Evolutionary conservation across 1,140 invertebrate species (phyloP).

Genomic region (Neomicropteryx cornuta): DNA sequence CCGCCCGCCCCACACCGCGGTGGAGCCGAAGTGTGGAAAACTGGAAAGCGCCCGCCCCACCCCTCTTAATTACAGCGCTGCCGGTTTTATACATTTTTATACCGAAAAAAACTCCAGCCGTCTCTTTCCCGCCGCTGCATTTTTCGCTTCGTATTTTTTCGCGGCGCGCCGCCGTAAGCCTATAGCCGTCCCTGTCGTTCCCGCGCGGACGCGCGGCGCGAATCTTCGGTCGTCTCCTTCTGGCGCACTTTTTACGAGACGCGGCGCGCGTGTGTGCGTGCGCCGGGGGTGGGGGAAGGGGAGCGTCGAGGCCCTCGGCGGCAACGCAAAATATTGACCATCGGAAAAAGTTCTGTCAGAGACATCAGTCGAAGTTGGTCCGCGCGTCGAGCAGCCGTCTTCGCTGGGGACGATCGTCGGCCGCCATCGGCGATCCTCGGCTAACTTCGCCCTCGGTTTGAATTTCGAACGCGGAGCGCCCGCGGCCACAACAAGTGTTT

Average conservation of each 20-base stretch:
- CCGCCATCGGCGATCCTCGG: slow-evolving; percentile 32
- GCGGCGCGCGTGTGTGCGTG: slow-evolving; percentile 27
- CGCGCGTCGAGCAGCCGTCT: slow-evolving; percentile 32
- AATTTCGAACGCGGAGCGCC: slow-evolving; percentile 27
- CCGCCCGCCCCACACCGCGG: slow-evolving; percentile 36
- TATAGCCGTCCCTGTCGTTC: slow-evolving; percentile 36
- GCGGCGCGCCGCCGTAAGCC: too few relatives aligned
- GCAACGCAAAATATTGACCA: slow-evolving; percentile 44
- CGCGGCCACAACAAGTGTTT: too few relatives aligned
- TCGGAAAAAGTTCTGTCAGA: slow-evolving; percentile 44
- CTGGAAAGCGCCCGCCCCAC: too few relatives aligned
- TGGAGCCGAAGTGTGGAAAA: too few relatives aligned
- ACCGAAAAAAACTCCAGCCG: slow-evolving; percentile 37
- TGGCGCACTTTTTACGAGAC: slow-evolving; percentile 41
- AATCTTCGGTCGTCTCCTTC: slow-evolving; percentile 37
- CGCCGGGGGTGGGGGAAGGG: slow-evolving; percentile 37
- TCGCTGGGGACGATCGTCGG: slow-evolving; percentile 30
- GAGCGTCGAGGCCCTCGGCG: too few relatives aligned
- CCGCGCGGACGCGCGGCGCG: slow-evolving; percentile 25
- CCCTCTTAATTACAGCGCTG: slow-evolving; percentile 37
- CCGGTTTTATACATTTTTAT: slow-evolving; percentile 34
- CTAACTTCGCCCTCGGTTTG: slow-evolving; percentile 23
- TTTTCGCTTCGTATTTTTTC: too few relatives aligned
- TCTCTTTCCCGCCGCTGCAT: slow-evolving; percentile 18
- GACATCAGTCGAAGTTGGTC: slow-evolving; percentile 43